Evolutionary conservation across 2,113 vertebrate genomes (phyloP).

Genomic region (Pheucticus melanocephalus): DNA sequence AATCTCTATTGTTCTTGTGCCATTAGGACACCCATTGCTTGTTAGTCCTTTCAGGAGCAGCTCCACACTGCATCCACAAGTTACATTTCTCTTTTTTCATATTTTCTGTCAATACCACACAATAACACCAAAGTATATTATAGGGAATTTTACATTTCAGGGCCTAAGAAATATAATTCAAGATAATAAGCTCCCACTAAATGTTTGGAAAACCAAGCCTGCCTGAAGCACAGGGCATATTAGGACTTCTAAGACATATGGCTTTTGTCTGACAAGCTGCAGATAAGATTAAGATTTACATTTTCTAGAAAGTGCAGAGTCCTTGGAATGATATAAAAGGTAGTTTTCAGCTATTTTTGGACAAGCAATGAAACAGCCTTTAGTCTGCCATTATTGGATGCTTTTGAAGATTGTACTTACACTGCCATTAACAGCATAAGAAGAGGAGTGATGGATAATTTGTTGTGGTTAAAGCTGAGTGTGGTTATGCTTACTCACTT

Average conservation of each 20-base stretch:
- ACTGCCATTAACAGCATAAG: neutral
- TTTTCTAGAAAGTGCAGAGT: neutral
- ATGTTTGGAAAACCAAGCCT: neutral
- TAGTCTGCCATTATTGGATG: neutral
- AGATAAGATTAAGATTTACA: neutral
- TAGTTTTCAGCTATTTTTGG: slow-evolving; percentile 29
- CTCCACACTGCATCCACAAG: neutral
- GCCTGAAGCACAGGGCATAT: neutral
- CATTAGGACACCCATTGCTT: neutral
- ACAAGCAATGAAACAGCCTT: neutral
- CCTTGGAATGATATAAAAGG: slow-evolving; percentile 18
- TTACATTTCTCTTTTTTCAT: neutral
- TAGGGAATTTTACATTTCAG: slow-evolving; percentile 9
- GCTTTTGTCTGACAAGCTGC: neutral
- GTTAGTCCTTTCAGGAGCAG: neutral
- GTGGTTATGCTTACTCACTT: slow-evolving; percentile 6
- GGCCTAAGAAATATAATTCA: slow-evolving; percentile 16
- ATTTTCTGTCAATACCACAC: neutral
- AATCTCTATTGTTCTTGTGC: neutral
- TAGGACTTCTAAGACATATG: neutral
- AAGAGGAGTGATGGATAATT: slow-evolving; percentile 11
- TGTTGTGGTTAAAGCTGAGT: slow-evolving; percentile 27
- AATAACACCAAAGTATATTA: neutral
- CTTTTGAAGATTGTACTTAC: slow-evolving; percentile 26
- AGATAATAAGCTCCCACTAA: slow-evolving; percentile 14